Conservation (phyloP, 2,888 invertebrate genomes). For the Dicyrtomina minuta region DNA sequence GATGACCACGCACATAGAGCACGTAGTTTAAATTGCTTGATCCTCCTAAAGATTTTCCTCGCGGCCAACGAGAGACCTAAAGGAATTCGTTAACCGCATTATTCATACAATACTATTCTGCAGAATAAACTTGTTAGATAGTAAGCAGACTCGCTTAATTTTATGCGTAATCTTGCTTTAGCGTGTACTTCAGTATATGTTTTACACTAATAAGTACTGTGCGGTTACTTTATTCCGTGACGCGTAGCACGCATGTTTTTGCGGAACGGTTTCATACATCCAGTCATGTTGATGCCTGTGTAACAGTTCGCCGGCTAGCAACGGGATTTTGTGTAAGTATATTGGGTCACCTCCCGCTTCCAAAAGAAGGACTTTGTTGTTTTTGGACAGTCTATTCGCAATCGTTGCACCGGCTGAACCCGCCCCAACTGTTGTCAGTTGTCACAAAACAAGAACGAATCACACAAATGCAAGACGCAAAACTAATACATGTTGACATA, state of each 20-base stretch:
- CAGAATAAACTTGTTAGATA: no score
- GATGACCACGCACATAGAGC: slow-evolving; percentile 61
- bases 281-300: slow-evolving; percentile 70
- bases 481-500: no score
- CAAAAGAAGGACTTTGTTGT: slow-evolving; percentile 42
- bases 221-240: slow-evolving; percentile 1
- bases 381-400: slow-evolving; percentile 42
- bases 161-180: no score
- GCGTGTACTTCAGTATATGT: no score
- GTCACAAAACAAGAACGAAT: no score
- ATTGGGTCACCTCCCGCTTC: slow-evolving; percentile 46
- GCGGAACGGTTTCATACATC: slow-evolving; percentile 69
- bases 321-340: slow-evolving; percentile 38
- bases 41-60: slow-evolving; percentile 28
- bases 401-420: slow-evolving; percentile 43
- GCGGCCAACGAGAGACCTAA: slow-evolving; percentile 7
- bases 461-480: no score
- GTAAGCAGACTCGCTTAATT: no score
- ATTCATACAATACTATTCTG: no score
- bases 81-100: no score
- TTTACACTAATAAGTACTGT: no score
- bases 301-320: neutral
- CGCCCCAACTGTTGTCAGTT: slow-evolving; percentile 40
- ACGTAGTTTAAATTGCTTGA: slow-evolving; percentile 56
- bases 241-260: slow-evolving; percentile 62